These are phyloP conservation scores for Ectemnius lituratus DNA, from an alignment of 2,888 invertebrate species.

Conservation along the genomic window DNA sequence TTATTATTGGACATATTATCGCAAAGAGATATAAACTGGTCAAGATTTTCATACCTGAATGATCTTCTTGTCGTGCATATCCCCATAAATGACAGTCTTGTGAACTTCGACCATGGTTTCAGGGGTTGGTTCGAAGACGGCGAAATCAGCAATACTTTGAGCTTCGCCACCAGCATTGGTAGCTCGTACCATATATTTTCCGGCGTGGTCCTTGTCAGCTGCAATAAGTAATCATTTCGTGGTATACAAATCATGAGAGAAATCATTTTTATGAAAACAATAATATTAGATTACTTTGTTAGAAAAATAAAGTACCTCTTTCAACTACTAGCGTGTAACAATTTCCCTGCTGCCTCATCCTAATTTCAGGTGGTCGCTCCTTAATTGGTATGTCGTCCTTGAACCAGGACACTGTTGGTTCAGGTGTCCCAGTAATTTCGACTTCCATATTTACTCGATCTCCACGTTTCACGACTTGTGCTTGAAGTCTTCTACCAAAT, in stretches of 20 bases:
- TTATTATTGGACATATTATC: neutral
- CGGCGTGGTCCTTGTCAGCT: constrained; percentile 84
- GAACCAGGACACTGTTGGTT: constrained; percentile 86
- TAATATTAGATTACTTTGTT: neutral
- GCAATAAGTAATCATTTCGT: neutral
- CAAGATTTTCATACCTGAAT: constrained; percentile 65
- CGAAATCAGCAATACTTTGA: constrained; percentile 89
- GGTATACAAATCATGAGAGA: neutral
- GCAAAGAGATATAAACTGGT: neutral
- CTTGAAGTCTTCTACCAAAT: constrained; percentile 87
- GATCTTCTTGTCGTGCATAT: constrained; percentile 74
- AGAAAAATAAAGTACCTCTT: constrained; percentile 79
- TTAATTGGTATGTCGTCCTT: constrained; percentile 84
- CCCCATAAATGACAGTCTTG: constrained; percentile 83
- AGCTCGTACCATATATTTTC: constrained; percentile 87
- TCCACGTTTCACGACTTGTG: constrained; percentile 85
- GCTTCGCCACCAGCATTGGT: constrained; percentile 89
- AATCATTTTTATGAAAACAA: neutral
- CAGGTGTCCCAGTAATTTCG: constrained; percentile 88
- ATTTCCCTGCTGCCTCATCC: constrained; percentile 83
- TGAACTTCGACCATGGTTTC: constrained; percentile 84
- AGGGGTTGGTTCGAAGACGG: constrained; percentile 85
- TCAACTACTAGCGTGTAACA: constrained; percentile 85
- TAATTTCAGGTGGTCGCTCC: constrained; percentile 80
- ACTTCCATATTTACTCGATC: constrained; percentile 87